Evolutionary conservation across 2,888 invertebrate genomes (phyloP), one percentile per base, ranked within the genome.

Genomic region (Strigamia transsilvanica): DNA sequence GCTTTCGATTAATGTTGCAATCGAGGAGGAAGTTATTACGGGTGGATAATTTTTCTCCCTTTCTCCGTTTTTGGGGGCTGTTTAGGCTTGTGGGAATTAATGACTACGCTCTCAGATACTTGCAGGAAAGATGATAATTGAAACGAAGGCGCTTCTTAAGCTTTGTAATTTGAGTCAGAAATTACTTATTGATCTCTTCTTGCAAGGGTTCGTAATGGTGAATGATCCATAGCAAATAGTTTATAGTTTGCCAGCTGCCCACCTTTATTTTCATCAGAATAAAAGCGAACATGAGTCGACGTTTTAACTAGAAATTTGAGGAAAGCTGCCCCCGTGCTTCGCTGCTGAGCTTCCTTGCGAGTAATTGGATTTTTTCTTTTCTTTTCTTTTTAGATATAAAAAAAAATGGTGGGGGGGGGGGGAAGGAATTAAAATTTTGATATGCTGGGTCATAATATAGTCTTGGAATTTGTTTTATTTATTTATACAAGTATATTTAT

Each of bases 141-240:
- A 23, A 61, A 18, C 61, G 61, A 61, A 61, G 61, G 61, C 61
- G 18, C 18, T 61, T n/a, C 51, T 61, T 61, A 18, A 61, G 61
- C 23, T 10, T 21, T 23, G n/a, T 61, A 61, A 61, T 61, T 61
- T 61, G 61, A 61, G 61, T 12, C 61, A 61, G 6, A 51, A 51
- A 13, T 18, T 51, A 18, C n/a, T 23, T 61, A 61, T 61, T 61
- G 61, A 61, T 61, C 21, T 23, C 18, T 23, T 23, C 23, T n/a
- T 2, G 18, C 21, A 10, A 18, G 10, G 61, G n/a, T 56, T 56
- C 56, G 15, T 61, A 61, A 18, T 61, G 23, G 61, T 61, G 18
- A 61, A 61, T 61, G 61, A 61, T 61, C 61, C 61, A 21, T 61
- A 21, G 21, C 6, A 18, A 61, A 61, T 61, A 18, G 21, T 18